Percentiles rank a stretch among this genome's conserved stretches.
phyloP scores from a whole-genome alignment of 2,888 invertebrate species.

The Rhagium mordax region DNA sequence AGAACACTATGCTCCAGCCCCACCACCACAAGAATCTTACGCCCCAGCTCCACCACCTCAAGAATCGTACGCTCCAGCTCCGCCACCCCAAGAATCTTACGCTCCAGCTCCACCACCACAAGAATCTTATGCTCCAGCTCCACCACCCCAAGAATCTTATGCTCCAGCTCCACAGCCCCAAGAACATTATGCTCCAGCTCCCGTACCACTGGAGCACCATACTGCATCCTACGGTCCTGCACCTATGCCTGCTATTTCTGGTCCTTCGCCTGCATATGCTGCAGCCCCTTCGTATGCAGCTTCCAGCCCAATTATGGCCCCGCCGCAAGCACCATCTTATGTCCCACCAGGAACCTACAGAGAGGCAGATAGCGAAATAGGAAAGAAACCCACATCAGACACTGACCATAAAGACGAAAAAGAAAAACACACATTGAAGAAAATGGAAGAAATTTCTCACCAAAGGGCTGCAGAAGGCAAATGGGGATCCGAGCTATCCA shows the following conservation, averaged over 20 bases:
- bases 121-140: neutral
- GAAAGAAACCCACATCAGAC: neutral
- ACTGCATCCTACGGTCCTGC: neutral
- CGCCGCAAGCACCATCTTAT: slow-evolving; percentile 32
- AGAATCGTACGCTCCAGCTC: slow-evolving; percentile 4
- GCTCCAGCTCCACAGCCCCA: slow-evolving; percentile 32
- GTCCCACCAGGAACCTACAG: slow-evolving; percentile 55
- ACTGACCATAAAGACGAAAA: slow-evolving; percentile 39
- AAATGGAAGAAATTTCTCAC: slow-evolving; percentile 57
- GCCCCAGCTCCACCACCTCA: neutral
- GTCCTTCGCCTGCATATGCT: neutral
- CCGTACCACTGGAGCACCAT: neutral
- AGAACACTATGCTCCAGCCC: neutral
- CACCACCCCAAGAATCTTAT: neutral
- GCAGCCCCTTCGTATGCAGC: neutral
- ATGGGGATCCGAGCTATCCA: slow-evolving; percentile 23
- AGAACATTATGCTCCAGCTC: slow-evolving; percentile 6
- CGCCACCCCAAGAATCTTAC: neutral
- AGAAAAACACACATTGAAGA: slow-evolving; percentile 58
- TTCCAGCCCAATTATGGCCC: neutral
- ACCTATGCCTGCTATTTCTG: neutral
- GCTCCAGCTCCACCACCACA: slow-evolving; percentile 13
- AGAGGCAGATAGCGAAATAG: slow-evolving; percentile 48
- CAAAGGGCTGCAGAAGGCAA: slow-evolving; percentile 43
- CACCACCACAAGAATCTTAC: slow-evolving; percentile 4